Base-by-base conservation (phyloP, 2,113 vertebrate species). In the Amazona guildingii region DNA sequence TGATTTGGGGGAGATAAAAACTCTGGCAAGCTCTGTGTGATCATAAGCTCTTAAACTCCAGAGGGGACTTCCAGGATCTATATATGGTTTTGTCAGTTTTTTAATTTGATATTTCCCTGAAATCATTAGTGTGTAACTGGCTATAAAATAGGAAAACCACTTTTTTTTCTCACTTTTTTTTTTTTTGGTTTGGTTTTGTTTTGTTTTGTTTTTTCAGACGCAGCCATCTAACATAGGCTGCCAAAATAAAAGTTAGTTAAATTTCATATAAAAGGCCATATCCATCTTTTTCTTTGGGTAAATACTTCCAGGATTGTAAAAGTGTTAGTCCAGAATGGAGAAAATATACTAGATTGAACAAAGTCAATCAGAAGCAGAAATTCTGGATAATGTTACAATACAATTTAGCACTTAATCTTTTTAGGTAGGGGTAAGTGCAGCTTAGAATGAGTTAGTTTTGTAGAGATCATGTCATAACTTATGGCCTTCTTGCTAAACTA, bases 1-100 rank as follows among this genome's bases (percentile, higher is more conserved):
- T 95, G 95, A 92, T 90, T 92, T 92, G 46, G 61, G 93, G 90
- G 73, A 94, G 95, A 95, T 85, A 92, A 97, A 96, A 97, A 93
- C 52, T 72, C 77, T 94, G 67, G 70, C 86, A 91, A 95, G 88
- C 63, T 78, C 92, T 1, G 2, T 80, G 59, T 17, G 35, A 91
- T 94, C 83, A 49, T 86, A 79, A 93, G 80, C 87, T 83, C 73
- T 91, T 88, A 96, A 95, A 84, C 48, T 92, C 94, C 24, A 28
- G 73, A 91, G 48, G 48, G 83, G 33, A 75, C 66, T 94, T 80
- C 86, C 74, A 91, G 52, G 35, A 72, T 94, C 89, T 69, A 57
- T 87, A 51, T 61, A 78, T 64, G 91, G 57, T 86, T 95, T 95
- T 94, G 88, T 86, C 69, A 85, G n/a, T 12, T 88, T 92, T 93